Evolutionary conservation across 2,888 invertebrate species (phyloP).

Genomic region (Hyles lineata): DNA sequence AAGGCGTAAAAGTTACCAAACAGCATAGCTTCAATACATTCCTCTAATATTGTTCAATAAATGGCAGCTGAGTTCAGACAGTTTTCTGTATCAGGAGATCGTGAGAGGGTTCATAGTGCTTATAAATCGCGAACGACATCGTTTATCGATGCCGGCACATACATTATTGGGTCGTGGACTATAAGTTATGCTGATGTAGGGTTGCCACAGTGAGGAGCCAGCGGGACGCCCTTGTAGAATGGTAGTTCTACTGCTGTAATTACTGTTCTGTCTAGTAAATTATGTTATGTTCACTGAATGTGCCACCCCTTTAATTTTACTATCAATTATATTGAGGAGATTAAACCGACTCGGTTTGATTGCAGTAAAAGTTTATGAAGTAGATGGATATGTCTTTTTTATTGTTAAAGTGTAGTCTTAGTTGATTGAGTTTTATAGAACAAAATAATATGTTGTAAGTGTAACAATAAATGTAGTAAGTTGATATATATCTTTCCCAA

Average conservation of each 20-base stretch:
- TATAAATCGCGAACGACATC: slow-evolving; percentile 52
- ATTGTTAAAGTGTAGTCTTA: too few relatives aligned
- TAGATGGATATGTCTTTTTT: too few relatives aligned
- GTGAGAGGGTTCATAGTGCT: slow-evolving; percentile 52
- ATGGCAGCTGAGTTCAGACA: neutral
- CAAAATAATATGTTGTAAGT: neutral
- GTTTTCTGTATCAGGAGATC: slow-evolving; percentile 40
- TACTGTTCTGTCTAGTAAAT: neutral
- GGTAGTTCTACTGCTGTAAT: neutral
- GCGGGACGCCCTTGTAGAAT: too few relatives aligned
- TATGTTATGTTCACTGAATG: neutral
- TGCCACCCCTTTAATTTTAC: too few relatives aligned
- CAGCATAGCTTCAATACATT: neutral
- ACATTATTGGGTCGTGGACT: slow-evolving; percentile 52
- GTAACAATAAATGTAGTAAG: neutral
- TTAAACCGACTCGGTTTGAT: too few relatives aligned
- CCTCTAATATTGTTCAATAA: neutral
- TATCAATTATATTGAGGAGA: too few relatives aligned
- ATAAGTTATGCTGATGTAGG: slow-evolving; percentile 20
- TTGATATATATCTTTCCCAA: slow-evolving; percentile 6
- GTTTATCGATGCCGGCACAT: slow-evolving; percentile 49
- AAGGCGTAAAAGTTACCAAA: too few relatives aligned
- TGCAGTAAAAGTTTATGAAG: too few relatives aligned
- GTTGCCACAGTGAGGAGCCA: neutral
- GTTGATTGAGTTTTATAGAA: neutral